A percentile compares a stretch with the other conserved stretches of the same genome.
Conservation (phyloP, 2,888 invertebrate genomes). For the Biston betularia region DNA sequence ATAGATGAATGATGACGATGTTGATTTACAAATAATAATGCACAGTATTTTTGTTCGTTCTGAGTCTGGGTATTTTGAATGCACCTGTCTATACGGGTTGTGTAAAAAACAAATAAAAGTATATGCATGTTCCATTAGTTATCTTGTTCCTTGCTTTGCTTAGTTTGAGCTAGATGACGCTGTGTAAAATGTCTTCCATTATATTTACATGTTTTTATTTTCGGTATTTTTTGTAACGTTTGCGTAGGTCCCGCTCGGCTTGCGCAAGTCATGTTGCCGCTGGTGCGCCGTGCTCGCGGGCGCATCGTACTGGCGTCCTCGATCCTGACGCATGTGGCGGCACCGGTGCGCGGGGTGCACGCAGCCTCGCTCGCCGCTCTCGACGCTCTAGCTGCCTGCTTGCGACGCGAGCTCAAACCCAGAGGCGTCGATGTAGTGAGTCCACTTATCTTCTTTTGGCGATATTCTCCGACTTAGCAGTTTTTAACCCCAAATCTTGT, state of each 20-base stretch:
- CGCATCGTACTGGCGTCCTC: conserved; percentile 93
- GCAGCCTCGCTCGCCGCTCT: conserved; percentile 92
- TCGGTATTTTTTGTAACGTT: not conserved
- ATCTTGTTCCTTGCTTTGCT: no score
- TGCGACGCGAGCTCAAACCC: conserved; percentile 92
- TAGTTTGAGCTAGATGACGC: no score
- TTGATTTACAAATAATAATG: no score
- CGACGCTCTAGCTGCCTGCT: conserved; percentile 92
- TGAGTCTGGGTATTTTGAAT: no score
- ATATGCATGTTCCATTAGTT: no score
- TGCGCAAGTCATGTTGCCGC: conserved; percentile 93
- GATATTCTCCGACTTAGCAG: no score
- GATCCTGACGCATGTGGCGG: conserved; percentile 92
- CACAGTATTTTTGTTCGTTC: no score
- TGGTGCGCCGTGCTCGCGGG: conserved; percentile 92
- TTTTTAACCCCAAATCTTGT: no score
- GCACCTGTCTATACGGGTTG: no score
- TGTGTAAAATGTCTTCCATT: no score
- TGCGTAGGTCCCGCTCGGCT: conserved; percentile 88
- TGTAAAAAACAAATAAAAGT: no score
- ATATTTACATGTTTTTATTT: not conserved
- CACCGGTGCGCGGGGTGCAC: conserved; percentile 93
- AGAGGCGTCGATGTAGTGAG: conserved; percentile 92
- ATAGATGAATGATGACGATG: no score
- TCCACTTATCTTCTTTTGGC: conserved; percentile 22